Base-by-base conservation (phyloP, 2,113 vertebrate genomes). In the Odobenus rosmarus region DNA sequence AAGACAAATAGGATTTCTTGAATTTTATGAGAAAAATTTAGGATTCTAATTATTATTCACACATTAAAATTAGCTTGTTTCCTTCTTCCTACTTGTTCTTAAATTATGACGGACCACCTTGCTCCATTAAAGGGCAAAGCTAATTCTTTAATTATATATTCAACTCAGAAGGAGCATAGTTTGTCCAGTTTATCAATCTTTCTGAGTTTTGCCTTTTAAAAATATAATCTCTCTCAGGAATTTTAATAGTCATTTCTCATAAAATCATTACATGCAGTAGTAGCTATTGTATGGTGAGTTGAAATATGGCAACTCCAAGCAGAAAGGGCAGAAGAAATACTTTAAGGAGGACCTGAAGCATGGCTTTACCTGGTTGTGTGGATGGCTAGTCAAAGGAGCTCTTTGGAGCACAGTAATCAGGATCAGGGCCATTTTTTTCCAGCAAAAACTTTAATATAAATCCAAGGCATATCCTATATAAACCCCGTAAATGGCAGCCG, bases 11-110 rank as follows among this genome's bases (percentile, higher is more conserved):
- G 31, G 19, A 7, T 19, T 85, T 92, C 88, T 95, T 76, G 42
- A 15, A 90, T 96, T 96, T 98, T 97, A 74, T 82, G 49, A 31
- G 31, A 92, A 94, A 77, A 89, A 93, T 98, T 96, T 96, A 96
- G 42, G 69, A 88, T 82, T 93, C 28, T 89, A 94, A 76, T 74
- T 92, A 72, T 96, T 90, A 86, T 93, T 95, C 92, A 88, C 21
- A 82, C 19, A 88, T 95, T 97, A 95, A 93, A 91, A 90, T 92
- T 82, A 88, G 24, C 21, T 76, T 64, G 55, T 95, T 93, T 85
- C 85, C n/a, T 14, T 90, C 23, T 92, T 83, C 19, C 39, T 5
- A 89, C 11, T 98, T 96, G 11, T 97, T 88, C 36, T 86, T 77
- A 89, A 93, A 53, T 93, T 94, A 96, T n/a, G 28, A 39, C 91